Evolutionary conservation across 2,797 vertebrate genomes (phyloP), one percentile per base, ranked within the genome.

Genomic region (Ctenopoma multispine): DNA sequence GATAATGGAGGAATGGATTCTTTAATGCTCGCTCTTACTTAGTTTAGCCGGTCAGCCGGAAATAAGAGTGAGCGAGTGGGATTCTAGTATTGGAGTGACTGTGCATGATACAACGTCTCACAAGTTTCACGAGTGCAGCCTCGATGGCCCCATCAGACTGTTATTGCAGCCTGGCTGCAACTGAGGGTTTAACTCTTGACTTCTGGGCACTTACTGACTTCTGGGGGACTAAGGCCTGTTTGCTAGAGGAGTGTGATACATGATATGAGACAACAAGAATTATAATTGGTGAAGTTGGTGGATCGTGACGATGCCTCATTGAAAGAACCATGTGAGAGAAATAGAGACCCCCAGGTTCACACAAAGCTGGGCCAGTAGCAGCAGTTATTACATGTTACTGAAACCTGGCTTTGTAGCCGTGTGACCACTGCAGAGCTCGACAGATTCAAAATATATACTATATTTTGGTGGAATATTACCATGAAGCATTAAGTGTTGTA

Each of bases 191-290:
- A 41, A 24, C 41, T 46, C 24, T 53, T 41, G 31, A 58, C 57
- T 9, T 43, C 23, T 27, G 21, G 4, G 7, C 20, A 18, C 67
- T 48, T 17, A 5, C 14, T 53, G 50, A 66, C 50, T 24, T 48
- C 43, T 24, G 3, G 47, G 59, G 38, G 50, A 15, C 31, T 18
- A 38, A 36, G 29, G 18, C 23, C 50, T 9, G 57, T 20, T 9
- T 47, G 0, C 38, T 7, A 3, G 8, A 53, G 13, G 46, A 41
- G 8, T 44, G 7, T 20, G 17, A 43, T 23, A 15, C 46, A 20
- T 41, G 20, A 68, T 60, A 20, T 20, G 46, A 66, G 36, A 38
- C 20, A 66, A 51, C n/a, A 55, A 13, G 4, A 57, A 11, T 43
- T 10, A 18, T n/a, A n/a, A n/a, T n/a, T n/a, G n/a, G n/a, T n/a